These are phyloP conservation scores for Trogon melanurus DNA, from an alignment of 2,113 vertebrate species.

Conservation along the genomic window DNA sequence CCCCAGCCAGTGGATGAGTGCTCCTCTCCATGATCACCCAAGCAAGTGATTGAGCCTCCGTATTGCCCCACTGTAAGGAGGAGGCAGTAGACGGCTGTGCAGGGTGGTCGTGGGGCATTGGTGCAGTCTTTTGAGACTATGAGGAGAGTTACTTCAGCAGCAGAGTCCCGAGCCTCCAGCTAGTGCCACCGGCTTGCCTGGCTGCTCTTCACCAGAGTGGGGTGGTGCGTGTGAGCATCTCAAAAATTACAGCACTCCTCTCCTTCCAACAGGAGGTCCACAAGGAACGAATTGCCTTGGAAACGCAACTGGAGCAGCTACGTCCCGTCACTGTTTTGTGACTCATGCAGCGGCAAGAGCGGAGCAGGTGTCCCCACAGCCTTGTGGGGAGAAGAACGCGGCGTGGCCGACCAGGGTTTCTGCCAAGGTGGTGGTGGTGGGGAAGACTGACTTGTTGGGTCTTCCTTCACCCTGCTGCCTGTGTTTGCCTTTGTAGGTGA, in stretches of 20 bases:
- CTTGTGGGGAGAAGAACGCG: neutral
- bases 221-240: neutral
- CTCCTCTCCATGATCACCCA: rapidly evolving
- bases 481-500: constrained; percentile 26
- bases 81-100: neutral
- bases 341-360: constrained; percentile 10
- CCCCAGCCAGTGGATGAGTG: neutral
- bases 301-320: constrained; percentile 91
- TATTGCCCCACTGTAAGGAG: neutral
- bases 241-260: neutral
- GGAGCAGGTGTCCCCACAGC: neutral
- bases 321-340: constrained; percentile 88
- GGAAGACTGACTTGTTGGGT: neutral
- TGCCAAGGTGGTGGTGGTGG: neutral
- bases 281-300: constrained; percentile 91
- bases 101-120: neutral
- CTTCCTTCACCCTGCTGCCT: neutral
- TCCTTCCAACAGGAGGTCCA: constrained; percentile 86
- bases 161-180: neutral
- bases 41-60: neutral
- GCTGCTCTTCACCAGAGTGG: neutral
- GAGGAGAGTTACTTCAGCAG: neutral
- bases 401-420: constrained; percentile 1
- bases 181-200: neutral
- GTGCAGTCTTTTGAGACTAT: neutral